Evolutionary conservation across 2,797 vertebrate genomes (phyloP).

Genomic region (Ambastaia sidthimunki): DNA sequence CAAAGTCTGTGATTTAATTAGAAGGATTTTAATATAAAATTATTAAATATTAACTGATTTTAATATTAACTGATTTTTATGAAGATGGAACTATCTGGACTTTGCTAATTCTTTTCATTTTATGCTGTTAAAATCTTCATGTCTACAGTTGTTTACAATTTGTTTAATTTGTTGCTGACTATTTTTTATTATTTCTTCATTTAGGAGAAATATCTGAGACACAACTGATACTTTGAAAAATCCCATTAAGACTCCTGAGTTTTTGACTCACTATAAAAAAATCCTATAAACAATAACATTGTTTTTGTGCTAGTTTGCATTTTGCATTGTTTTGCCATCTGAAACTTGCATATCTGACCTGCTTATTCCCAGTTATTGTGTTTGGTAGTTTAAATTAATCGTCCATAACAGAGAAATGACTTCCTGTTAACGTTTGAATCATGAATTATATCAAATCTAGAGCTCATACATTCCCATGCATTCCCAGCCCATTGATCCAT

Average conservation of each 20-base stretch:
- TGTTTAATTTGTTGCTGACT: too few species aligned
- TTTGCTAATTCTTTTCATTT: too few species aligned
- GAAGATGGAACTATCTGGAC: too few species aligned
- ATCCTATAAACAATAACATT: background rate
- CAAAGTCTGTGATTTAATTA: too few species aligned
- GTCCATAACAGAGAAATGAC: background rate
- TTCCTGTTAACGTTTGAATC: conserved; percentile 67
- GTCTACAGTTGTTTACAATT: too few species aligned
- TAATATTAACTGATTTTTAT: background rate
- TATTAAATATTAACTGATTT: background rate
- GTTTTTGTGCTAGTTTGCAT: background rate
- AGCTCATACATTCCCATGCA: conserved; percentile 40
- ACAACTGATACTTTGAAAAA: too few species aligned
- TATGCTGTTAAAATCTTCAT: too few species aligned
- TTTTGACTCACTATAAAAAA: background rate
- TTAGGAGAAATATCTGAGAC: too few species aligned
- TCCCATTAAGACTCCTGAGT: background rate
- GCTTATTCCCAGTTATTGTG: conserved; percentile 27
- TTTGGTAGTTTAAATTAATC: conserved; percentile 3
- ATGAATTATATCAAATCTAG: conserved; percentile 58
- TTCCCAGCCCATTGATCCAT: conserved; percentile 54
- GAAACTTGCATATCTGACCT: conserved; percentile 60
- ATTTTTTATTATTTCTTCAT: too few species aligned
- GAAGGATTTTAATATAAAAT: background rate
- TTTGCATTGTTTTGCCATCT: background rate